phyloP scores from a whole-genome alignment of 37 sponge, comb jelly and placozoan species.

The Axinella damicornis region DNA sequence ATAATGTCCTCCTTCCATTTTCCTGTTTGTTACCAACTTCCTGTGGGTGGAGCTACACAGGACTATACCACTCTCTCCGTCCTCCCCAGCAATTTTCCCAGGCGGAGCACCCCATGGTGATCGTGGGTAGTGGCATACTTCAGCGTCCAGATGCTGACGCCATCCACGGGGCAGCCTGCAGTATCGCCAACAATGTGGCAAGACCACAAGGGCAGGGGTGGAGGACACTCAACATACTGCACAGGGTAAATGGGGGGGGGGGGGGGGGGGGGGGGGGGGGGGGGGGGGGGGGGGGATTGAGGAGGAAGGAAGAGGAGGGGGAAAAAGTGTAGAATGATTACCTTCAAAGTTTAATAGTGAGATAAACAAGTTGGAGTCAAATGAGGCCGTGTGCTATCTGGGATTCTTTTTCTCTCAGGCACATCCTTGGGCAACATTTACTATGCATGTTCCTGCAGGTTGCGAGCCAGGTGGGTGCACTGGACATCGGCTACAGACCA shows the following conservation, averaged over 20 bases:
- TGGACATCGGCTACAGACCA: conserved; percentile 90
- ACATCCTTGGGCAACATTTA: too few species aligned
- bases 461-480: conserved; percentile 95
- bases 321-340: too few species aligned
- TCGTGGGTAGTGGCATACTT: conserved; percentile 76
- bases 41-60: too few species aligned
- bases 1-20: too few species aligned
- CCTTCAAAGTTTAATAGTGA: neutral
- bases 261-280: too few species aligned
- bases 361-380: too few species aligned
- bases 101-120: conserved; percentile 83
- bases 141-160: conserved; percentile 72
- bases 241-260: conserved; percentile 44
- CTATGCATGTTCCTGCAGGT: conserved; percentile 14
- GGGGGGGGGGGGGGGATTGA: too few species aligned
- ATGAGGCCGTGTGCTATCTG: too few species aligned
- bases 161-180: conserved; percentile 25
- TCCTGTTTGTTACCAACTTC: too few species aligned
- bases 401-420: too few species aligned
- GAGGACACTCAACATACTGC: conserved; percentile 86
- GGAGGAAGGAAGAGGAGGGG: too few species aligned
- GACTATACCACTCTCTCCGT: too few species aligned
- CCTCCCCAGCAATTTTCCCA: conserved; percentile 22
- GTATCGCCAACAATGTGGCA: conserved; percentile 48
- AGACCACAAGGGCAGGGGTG: conserved; percentile 54